These are phyloP conservation scores for Pipistrellus nathusii DNA, from an alignment of 2,797 vertebrate genomes.

Conservation along the genomic window DNA sequence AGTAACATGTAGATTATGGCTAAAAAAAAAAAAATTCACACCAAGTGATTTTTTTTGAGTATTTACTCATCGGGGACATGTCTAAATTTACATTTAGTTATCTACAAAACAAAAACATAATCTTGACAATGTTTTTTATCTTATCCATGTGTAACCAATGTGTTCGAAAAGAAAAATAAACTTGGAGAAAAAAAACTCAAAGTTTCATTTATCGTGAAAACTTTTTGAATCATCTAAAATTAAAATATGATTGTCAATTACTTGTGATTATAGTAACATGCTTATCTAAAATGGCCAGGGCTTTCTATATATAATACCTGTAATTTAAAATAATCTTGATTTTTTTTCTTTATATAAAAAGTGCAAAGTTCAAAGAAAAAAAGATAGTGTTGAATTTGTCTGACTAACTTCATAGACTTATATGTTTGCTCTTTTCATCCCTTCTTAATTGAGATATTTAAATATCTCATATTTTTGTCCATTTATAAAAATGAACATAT, in stretches of 20 bases:
- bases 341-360: neutral
- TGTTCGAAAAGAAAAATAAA: constrained; percentile 2
- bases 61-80: neutral
- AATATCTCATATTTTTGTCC: neutral
- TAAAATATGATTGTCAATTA: neutral
- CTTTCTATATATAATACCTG: neutral
- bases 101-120: constrained; percentile 45
- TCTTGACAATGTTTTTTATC: neutral
- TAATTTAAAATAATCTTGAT: neutral
- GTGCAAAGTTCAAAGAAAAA: constrained; percentile 1
- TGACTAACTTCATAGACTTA: neutral
- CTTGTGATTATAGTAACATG: neutral
- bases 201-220: constrained; percentile 29
- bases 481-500: neutral
- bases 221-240: constrained; percentile 1
- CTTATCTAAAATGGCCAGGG: neutral
- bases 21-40: neutral
- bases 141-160: neutral
- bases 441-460: constrained; percentile 6
- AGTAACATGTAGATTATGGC: neutral
- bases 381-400: constrained; percentile 5
- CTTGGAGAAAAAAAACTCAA: neutral
- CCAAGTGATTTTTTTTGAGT: constrained; percentile 38
- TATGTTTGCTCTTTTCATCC: neutral
- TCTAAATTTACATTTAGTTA: constrained; percentile 11